phyloP scores from a whole-genome alignment of 2,797 vertebrate species.

The Sebastes trivittatus region DNA sequence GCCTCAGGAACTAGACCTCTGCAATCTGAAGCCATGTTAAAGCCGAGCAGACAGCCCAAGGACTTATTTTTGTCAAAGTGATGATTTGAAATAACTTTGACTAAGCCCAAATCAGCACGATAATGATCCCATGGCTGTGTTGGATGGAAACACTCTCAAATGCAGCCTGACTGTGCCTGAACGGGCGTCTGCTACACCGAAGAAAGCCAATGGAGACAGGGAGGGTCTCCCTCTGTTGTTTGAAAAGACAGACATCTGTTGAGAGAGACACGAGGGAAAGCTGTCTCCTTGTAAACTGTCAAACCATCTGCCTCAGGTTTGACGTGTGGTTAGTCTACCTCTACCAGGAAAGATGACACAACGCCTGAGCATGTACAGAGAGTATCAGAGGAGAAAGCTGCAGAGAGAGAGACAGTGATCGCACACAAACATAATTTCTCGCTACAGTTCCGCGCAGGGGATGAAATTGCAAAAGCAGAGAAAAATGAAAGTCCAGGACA shows the following conservation, averaged over 20 bases:
- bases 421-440: not conserved
- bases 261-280: constrained; percentile 24
- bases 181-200: not conserved
- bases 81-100: constrained; percentile 9
- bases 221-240: constrained; percentile 12
- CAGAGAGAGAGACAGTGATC: constrained; percentile 14
- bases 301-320: constrained; percentile 44
- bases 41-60: not conserved
- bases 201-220: constrained; percentile 8
- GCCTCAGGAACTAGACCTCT: constrained; percentile 97
- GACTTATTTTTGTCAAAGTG: not conserved
- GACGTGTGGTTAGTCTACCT: constrained; percentile 72
- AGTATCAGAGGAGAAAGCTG: not conserved
- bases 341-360: constrained; percentile 51
- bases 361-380: constrained; percentile 18
- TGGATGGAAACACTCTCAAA: constrained; percentile 13
- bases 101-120: constrained; percentile 18
- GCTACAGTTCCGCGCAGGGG: not conserved
- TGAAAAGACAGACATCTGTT: constrained; percentile 33
- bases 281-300: constrained; percentile 38
- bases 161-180: constrained; percentile 12
- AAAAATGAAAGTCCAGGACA: not conserved
- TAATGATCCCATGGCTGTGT: not conserved
- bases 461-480: not conserved
- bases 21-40: constrained; percentile 88